Base-by-base conservation (phyloP, 2,797 vertebrate genomes). In the Australoheros facetus region DNA sequence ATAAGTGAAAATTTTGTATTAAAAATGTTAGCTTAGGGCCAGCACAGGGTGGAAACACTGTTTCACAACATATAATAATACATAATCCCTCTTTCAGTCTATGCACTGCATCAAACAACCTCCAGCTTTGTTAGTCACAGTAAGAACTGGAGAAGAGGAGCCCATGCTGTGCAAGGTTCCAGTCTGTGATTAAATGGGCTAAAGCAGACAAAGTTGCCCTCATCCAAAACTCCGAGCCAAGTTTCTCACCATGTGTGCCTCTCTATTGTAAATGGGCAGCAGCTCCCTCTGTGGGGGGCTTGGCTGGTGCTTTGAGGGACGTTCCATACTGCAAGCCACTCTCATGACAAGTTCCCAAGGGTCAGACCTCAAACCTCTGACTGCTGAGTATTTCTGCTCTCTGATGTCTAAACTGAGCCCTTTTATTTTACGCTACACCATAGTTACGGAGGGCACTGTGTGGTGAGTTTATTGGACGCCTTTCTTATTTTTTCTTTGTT, bases 281-380 rank as follows among this genome's bases (percentile, higher is more conserved):
- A 75, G 87, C 79, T 85, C 78, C 79, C 85, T 88, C 82, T 86
- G 86, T 78, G 80, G 85, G 88, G 90, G 85, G 79, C 79, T 79
- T 71, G 51, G 73, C 72, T 37, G 54, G 55, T 26, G 60, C 69
- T 87, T 28, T 85, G 78, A 75, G 78, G 84, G 86, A 78, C 48
- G 80, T 75, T 77, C 84, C 11, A 3, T 37, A 53, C 74, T 39
- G 37, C 12, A 13, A 64, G 8, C 26, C 12, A 56, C 30, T 59
- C 72, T 62, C 79, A 75, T 37, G 42, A 21, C 55, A 56, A 6
- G 26, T 16, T 82, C 34, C 26, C 13, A 39, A 53, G 53, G 56
- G 60, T 74, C 81, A 82, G 75, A 87, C 13, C 54, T 62, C 34
- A 59, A 45, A 66, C 57, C 51, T 74, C 51, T 80, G 57, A 53